Conservation (phyloP, 2,113 vertebrate species). For the Sinocyclocheilus anshuiensis region DNA sequence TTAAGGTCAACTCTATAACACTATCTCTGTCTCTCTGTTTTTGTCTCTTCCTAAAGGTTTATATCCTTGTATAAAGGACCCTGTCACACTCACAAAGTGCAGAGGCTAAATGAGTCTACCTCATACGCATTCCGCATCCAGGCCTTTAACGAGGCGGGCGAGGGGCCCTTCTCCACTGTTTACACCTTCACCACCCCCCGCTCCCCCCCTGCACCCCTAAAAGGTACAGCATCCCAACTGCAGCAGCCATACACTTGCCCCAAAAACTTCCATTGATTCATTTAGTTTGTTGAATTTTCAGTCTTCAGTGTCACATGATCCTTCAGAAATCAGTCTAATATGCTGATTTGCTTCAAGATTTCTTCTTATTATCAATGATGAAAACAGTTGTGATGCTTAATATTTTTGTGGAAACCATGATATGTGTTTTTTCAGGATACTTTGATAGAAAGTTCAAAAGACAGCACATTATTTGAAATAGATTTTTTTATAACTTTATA, state of each 20-base stretch:
- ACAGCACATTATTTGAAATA: no score
- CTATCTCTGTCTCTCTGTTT: background rate
- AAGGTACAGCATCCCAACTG: slow-evolving; percentile 77
- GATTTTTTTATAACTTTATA: no score
- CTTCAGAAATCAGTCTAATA: no score
- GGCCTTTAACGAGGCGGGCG: slow-evolving; percentile 96
- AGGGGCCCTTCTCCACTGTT: slow-evolving; percentile 92
- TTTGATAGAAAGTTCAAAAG: no score
- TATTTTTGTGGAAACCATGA: no score
- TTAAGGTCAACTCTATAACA: background rate
- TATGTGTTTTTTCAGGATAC: no score
- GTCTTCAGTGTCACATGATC: no score
- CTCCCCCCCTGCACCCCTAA: slow-evolving; percentile 90
- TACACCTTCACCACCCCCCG: slow-evolving; percentile 94
- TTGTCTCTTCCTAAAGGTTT: slow-evolving; percentile 78
- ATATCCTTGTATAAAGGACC: slow-evolving; percentile 93
- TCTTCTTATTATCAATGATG: background rate
- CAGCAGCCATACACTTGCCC: background rate
- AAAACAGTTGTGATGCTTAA: background rate
- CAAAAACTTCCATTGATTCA: background rate
- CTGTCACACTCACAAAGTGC: slow-evolving; percentile 99
- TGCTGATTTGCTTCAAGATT: no score
- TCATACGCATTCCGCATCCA: slow-evolving; percentile 97
- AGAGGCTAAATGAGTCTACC: slow-evolving; percentile 95
- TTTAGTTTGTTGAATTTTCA: no score